Conservation (phyloP, 2,113 vertebrate species). For the Beaufortia kweichowensis region DNA sequence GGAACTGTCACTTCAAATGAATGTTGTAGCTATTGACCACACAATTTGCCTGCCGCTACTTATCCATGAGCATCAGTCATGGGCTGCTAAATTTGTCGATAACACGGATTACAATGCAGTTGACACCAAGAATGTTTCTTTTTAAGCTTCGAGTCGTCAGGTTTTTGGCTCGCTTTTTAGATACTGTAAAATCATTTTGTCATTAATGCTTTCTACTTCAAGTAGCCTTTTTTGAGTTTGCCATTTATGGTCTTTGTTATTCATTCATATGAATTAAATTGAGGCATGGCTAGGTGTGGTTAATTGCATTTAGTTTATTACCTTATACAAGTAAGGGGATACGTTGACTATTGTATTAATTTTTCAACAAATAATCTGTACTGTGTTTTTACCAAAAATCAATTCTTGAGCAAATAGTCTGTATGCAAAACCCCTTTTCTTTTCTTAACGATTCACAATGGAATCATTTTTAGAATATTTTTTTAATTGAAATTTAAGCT, state of each 20-base stretch:
- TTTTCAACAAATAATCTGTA: too few relatives aligned
- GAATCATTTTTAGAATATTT: too few relatives aligned
- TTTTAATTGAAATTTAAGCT: too few relatives aligned
- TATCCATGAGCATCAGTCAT: slow-evolving; percentile 18
- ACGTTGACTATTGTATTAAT: too few relatives aligned
- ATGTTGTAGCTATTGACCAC: slow-evolving; percentile 26
- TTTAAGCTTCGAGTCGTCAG: not conserved
- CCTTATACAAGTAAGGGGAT: too few relatives aligned
- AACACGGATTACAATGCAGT: slow-evolving; percentile 14
- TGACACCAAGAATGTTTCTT: not conserved
- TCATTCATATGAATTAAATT: too few relatives aligned
- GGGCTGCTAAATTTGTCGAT: slow-evolving; percentile 22
- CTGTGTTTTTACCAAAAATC: too few relatives aligned
- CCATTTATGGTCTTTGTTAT: not conserved
- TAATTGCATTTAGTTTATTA: too few relatives aligned
- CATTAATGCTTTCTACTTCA: not conserved
- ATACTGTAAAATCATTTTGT: not conserved
- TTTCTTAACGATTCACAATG: too few relatives aligned
- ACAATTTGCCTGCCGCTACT: slow-evolving; percentile 21
- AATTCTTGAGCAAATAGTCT: too few relatives aligned
- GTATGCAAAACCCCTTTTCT: too few relatives aligned
- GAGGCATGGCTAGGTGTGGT: too few relatives aligned
- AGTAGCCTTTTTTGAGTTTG: not conserved
- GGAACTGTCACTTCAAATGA: slow-evolving; percentile 7
- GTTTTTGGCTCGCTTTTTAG: not conserved